Percentiles rank a stretch among this genome's conserved stretches.
phyloP scores from a whole-genome alignment of 1,140 invertebrate species.

The Trachymyrmex cornetzi region DNA sequence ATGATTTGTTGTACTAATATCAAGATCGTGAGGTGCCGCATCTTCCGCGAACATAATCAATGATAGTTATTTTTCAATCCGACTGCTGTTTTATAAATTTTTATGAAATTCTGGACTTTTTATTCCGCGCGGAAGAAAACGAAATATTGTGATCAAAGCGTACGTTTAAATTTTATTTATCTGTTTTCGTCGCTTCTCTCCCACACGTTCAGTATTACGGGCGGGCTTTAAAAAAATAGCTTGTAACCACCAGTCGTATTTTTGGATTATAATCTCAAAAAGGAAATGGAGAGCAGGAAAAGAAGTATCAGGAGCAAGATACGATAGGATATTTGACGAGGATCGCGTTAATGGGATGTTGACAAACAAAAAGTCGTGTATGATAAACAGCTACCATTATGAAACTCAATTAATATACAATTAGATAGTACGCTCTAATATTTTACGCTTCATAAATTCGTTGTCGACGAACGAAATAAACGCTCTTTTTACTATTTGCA shows the following conservation, averaged over 20 bases:
- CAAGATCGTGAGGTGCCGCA: conserved; percentile 32
- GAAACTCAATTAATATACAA: conserved; percentile 69
- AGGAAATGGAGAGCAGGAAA: conserved; percentile 63
- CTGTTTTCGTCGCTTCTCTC: conserved; percentile 15
- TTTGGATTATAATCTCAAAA: conserved; percentile 85
- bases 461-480: conserved; percentile 51
- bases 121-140: conserved; percentile 22
- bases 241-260: conserved; percentile 87
- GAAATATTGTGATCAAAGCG: neutral
- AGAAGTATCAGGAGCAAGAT: conserved; percentile 52
- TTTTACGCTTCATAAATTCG: conserved; percentile 57
- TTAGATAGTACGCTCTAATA: conserved; percentile 69
- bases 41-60: conserved; percentile 13
- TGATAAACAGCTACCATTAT: conserved; percentile 74
- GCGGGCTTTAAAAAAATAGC: conserved; percentile 79
- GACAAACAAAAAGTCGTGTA: conserved; percentile 54
- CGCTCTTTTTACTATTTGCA: neutral
- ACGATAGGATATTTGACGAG: conserved; percentile 20
- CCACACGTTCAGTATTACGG: conserved; percentile 20
- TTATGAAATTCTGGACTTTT: neutral
- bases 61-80: neutral
- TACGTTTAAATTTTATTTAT: conserved; percentile 28
- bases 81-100: neutral
- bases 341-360: conserved; percentile 55
- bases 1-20: neutral